Evolutionary conservation across 2,113 vertebrate genomes (phyloP).

Genomic region (Alethe castanea): DNA sequence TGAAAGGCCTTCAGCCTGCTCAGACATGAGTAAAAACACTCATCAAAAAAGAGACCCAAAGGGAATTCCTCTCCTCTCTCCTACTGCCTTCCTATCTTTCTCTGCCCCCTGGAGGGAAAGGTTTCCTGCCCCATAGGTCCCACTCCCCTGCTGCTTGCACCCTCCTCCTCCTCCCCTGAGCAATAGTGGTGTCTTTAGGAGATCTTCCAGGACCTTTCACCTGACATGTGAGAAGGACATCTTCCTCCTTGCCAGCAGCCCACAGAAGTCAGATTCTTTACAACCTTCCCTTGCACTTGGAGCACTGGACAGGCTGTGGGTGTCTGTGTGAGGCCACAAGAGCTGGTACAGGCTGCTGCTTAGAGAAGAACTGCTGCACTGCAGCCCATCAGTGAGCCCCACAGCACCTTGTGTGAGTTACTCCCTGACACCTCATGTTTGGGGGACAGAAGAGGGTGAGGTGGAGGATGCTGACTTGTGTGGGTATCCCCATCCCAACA

Average conservation of each 20-base stretch:
- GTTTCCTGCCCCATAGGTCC: neutral
- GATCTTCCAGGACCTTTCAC: neutral
- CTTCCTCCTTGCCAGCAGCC: neutral
- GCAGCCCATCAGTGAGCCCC: neutral
- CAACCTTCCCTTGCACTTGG: neutral
- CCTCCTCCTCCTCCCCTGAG: neutral
- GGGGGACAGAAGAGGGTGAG: neutral
- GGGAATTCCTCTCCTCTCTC: neutral
- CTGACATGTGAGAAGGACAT: neutral
- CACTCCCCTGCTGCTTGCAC: neutral
- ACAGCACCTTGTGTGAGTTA: neutral
- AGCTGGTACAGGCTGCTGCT: neutral
- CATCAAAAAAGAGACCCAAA: neutral
- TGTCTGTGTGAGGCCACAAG: neutral
- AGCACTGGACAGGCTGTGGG: neutral
- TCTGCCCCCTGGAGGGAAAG: neutral
- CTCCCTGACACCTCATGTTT: neutral
- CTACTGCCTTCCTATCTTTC: neutral
- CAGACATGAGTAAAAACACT: neutral
- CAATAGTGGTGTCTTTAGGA: neutral
- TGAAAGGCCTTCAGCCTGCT: neutral
- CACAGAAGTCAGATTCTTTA: neutral
- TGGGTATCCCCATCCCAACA: neutral
- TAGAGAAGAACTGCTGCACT: neutral
- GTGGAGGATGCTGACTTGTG: neutral